A percentile compares a stretch with the other conserved stretches of the same genome.
Evolutionary conservation across 2,888 invertebrate genomes (phyloP).

Genomic region (Litoditis marina): DNA sequence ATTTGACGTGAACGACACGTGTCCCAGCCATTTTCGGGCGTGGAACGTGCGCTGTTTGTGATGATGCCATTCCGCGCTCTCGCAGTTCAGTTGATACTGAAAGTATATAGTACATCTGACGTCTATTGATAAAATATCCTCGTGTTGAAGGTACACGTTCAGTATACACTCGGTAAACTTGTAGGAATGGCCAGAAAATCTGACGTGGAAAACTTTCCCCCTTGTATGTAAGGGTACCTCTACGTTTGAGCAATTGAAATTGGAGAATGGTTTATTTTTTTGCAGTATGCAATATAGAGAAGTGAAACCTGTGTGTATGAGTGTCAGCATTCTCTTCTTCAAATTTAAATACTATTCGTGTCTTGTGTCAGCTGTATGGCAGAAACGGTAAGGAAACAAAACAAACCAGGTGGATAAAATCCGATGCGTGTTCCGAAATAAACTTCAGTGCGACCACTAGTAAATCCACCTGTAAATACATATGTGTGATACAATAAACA

Average conservation of each 20-base stretch:
- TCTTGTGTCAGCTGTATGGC: too few species aligned
- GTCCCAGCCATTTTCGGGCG: slow-evolving; percentile 79
- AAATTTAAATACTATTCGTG: too few species aligned
- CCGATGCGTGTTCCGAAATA: slow-evolving; percentile 84
- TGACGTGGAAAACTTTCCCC: too few species aligned
- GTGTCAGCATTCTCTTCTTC: too few species aligned
- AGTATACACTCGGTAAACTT: not conserved
- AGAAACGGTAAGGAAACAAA: too few species aligned
- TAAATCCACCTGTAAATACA: slow-evolving; percentile 70
- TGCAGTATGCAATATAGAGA: too few species aligned
- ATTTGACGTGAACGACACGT: slow-evolving; percentile 75
- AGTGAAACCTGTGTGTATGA: too few species aligned
- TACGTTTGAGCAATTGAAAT: too few species aligned
- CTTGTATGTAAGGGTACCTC: too few species aligned
- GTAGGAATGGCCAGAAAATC: too few species aligned
- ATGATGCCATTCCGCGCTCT: slow-evolving; percentile 86
- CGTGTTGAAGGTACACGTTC: not conserved
- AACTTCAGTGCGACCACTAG: slow-evolving; percentile 74
- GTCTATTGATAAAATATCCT: not conserved
- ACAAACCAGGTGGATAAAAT: slow-evolving; percentile 71
- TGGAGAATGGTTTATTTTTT: too few species aligned
- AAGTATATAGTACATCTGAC: slow-evolving; percentile 5
- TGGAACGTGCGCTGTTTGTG: slow-evolving; percentile 75
- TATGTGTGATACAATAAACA: too few species aligned
- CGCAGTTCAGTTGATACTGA: slow-evolving; percentile 80